Percentiles rank a stretch among this genome's conserved stretches.
These are phyloP conservation scores for Aviceda subcristata DNA, from an alignment of 2,113 vertebrate genomes.

Conservation along the genomic window DNA sequence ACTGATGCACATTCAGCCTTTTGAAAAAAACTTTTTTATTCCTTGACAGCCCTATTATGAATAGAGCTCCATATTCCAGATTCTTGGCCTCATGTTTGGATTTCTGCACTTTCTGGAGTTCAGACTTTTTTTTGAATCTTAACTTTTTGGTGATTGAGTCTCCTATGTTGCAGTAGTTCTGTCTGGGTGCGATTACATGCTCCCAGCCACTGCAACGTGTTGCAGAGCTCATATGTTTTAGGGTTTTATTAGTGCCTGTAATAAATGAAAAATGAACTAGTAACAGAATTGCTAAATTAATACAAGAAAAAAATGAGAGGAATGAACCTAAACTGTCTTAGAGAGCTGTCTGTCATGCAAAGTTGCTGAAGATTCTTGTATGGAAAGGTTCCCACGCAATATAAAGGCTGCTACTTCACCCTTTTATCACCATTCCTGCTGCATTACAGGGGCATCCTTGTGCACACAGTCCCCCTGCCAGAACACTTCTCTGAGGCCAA, in stretches of 20 bases:
- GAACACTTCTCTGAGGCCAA: not conserved
- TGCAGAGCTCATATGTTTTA: not conserved
- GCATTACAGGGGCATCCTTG: not conserved
- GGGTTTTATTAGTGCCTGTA: not conserved
- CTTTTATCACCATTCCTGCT: slow-evolving; percentile 4
- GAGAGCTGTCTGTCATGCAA: not conserved
- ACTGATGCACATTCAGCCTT: slow-evolving; percentile 46
- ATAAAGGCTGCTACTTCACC: slow-evolving; percentile 1
- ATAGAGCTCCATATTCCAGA: slow-evolving; percentile 2
- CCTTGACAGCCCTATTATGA: slow-evolving; percentile 47
- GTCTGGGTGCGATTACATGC: not conserved
- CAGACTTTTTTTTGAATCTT: not conserved
- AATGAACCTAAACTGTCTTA: not conserved
- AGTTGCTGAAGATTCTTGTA: not conserved
- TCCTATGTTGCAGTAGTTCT: not conserved
- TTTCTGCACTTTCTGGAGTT: slow-evolving; percentile 16
- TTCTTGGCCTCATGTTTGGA: not conserved
- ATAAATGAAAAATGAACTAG: not conserved
- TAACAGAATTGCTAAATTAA: not conserved
- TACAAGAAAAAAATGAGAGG: not conserved
- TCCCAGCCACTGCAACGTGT: not conserved
- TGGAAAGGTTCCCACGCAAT: slow-evolving; percentile 18
- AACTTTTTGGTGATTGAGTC: not conserved
- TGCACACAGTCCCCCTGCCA: not conserved
- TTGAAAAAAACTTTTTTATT: slow-evolving; percentile 16